Base-by-base conservation (phyloP, 2,888 invertebrate species). In the Lithophane semibrunnea region DNA sequence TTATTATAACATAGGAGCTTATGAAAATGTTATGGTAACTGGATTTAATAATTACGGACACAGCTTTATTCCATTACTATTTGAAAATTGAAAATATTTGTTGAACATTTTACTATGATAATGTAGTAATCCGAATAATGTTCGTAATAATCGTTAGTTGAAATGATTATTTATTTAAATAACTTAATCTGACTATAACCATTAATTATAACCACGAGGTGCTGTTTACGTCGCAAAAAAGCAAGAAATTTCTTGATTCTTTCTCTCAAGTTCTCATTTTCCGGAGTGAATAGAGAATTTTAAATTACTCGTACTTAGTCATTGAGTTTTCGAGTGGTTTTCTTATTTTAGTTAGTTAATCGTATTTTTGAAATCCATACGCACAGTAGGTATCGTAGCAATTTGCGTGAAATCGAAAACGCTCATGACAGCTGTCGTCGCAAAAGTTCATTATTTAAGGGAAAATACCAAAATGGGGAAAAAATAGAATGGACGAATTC, bases 361-460 rank as follows among this genome's bases (percentile, higher is more conserved):
- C 66, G 7, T 67, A 44, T 73, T 66, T 79, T 67, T 29, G 2
- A 52, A 79, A 56, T 61, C 54, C n/a, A 79, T 49, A 63, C 66
- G n/a, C 37, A 49, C n/a, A 67, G 54, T 42, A 18, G 63, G 54
- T 63, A 44, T n/a, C 56, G 49, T 56, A 68, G 49, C 56, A 80
- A 80, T 68, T 79, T 73, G 49, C 56, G 56, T 80, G 52, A 58
- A 73, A 67, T 67, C 63, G 73, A 68, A 63, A 79, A 63, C 63
- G 21, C 21, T 63, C 58, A 68, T 73, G 67, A 73, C 67, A 79
- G 58, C 73, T 80, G 79, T 68, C 52, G 49, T 58, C 52, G 47
- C 47, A 60, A 47, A 76, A 82, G 49, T 70, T 82, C 42, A 70
- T 80, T 82, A 70, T 76, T 56, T 56, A 76, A 10, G 54, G 8